Evolutionary conservation across 2,888 invertebrate genomes (phyloP).

Genomic region (Drosophila acutilabella): DNA sequence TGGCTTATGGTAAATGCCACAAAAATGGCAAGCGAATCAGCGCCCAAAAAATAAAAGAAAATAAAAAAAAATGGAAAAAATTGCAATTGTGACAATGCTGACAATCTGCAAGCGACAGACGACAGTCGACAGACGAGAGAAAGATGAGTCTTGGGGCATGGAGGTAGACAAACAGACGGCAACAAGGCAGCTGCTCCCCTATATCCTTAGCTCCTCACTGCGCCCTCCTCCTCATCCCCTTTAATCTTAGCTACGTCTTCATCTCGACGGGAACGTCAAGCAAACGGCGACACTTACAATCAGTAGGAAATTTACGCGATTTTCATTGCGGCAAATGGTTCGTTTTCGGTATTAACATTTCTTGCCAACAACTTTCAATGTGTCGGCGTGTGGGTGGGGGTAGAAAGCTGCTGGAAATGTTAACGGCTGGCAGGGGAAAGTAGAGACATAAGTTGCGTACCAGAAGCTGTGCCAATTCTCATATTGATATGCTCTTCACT

Average conservation of each 20-base stretch:
- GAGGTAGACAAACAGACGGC: conserved; percentile 69
- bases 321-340: conserved; percentile 81
- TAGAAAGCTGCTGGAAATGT: conserved; percentile 43
- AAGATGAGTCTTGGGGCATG: conserved; percentile 8
- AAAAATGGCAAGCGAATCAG: conserved; percentile 77
- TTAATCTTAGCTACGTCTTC: conserved; percentile 44
- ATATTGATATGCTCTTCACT: conserved; percentile 45
- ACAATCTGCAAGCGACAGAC: conserved; percentile 80
- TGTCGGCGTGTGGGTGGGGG: neutral
- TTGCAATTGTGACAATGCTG: conserved; percentile 80
- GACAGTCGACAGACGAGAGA: conserved; percentile 23
- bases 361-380: conserved; percentile 51
- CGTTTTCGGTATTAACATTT: conserved; percentile 80
- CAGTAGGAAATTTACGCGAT: conserved; percentile 81
- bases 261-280: conserved; percentile 62
- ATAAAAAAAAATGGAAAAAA: conserved; percentile 55
- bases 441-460: conserved; percentile 28
- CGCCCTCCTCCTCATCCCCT: conserved; percentile 1
- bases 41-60: conserved; percentile 35
- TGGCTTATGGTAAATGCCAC: conserved; percentile 70
- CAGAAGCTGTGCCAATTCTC: conserved; percentile 70
- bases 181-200: conserved; percentile 23
- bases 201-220: neutral
- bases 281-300: conserved; percentile 79
- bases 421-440: conserved; percentile 3